Evolutionary conservation across 2,888 invertebrate species (phyloP).

Genomic region (Pristionchus exspectatus): DNA sequence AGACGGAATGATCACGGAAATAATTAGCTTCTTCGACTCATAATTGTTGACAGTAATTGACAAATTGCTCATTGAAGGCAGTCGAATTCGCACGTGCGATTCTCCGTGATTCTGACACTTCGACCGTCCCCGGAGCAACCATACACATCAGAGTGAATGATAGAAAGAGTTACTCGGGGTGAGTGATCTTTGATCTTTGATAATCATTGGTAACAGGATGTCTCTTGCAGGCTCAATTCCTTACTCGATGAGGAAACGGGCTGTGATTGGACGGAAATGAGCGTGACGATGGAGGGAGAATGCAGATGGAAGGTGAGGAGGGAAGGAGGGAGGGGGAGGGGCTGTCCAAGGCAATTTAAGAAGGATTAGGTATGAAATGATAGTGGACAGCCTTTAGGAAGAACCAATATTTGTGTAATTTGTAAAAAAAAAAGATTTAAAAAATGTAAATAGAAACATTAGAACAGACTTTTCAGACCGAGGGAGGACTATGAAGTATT

Average conservation of each 20-base stretch:
- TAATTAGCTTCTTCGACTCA: not conserved
- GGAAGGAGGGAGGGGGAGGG: not conserved
- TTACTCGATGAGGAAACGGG: slow-evolving; percentile 21
- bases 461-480: not conserved
- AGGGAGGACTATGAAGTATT: not conserved
- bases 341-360: too few species aligned
- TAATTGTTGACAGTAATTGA: not conserved
- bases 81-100: slow-evolving; percentile 15
- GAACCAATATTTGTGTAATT: too few species aligned
- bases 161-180: not conserved
- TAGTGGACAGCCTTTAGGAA: too few species aligned
- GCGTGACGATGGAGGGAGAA: slow-evolving; percentile 15
- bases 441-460: not conserved
- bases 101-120: not conserved
- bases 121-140: not conserved
- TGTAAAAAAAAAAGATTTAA: too few species aligned
- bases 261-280: slow-evolving; percentile 39
- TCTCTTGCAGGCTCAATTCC: slow-evolving; percentile 19
- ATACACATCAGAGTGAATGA: slow-evolving; percentile 10
- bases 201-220: too few species aligned
- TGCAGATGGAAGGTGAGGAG: slow-evolving; percentile 31
- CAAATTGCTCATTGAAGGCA: not conserved
- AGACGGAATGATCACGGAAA: not conserved
- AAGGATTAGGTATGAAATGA: too few species aligned
- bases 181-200: not conserved